These are phyloP conservation scores for Cheilosia pagana DNA, from an alignment of 2,888 invertebrate genomes.

Conservation along the genomic window DNA sequence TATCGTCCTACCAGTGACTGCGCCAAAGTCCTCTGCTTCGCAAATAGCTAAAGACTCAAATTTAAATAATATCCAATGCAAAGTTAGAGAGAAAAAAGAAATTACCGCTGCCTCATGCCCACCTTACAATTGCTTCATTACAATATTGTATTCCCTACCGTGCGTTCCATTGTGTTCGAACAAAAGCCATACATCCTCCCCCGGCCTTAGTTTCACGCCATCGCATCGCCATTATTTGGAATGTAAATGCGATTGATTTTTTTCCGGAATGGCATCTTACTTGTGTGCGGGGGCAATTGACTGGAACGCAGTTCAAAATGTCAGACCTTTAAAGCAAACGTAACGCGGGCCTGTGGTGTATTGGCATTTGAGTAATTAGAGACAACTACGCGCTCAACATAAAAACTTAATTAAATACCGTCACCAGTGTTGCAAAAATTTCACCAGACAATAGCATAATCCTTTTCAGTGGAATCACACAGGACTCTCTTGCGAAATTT, in stretches of 20 bases:
- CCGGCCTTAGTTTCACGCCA: neutral
- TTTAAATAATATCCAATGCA: conserved; percentile 1
- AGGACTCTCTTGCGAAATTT: conserved; percentile 50
- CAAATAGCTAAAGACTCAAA: neutral
- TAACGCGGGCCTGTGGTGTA: neutral
- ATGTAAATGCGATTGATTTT: conserved; percentile 45
- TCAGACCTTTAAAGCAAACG: conserved; percentile 23
- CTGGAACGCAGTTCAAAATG: conserved; percentile 6
- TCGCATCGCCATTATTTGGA: conserved; percentile 10
- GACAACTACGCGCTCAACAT: conserved; percentile 4
- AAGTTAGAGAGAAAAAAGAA: neutral
- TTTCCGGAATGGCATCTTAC: neutral
- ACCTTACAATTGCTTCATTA: conserved; percentile 33
- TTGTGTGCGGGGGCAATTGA: neutral
- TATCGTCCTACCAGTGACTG: neutral
- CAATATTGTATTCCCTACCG: conserved; percentile 21
- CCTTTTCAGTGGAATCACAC: conserved; percentile 9
- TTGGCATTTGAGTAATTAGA: conserved; percentile 19
- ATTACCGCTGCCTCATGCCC: neutral
- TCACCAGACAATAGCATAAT: conserved; percentile 2
- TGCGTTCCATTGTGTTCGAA: conserved; percentile 15
- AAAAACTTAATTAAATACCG: conserved; percentile 53
- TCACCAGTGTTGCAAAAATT: conserved; percentile 40
- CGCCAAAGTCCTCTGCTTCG: neutral
- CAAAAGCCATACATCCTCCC: conserved; percentile 11